Percentiles rank a stretch among this genome's conserved stretches.
phyloP scores from a whole-genome alignment of 2,113 vertebrate genomes.

The Hylia prasina region DNA sequence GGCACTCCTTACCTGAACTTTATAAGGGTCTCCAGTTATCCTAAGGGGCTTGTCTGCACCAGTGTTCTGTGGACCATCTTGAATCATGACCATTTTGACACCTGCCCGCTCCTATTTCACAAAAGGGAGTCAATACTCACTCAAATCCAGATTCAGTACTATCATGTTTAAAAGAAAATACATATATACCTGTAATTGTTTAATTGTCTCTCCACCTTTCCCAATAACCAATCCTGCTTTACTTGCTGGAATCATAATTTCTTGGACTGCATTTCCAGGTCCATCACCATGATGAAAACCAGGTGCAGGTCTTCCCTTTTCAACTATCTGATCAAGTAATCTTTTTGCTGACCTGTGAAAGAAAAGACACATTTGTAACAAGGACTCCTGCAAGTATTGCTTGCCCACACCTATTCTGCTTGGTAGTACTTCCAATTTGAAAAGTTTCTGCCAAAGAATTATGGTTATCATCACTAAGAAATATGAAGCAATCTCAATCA shows the following conservation, averaged over 20 bases:
- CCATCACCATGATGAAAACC: slow-evolving; percentile 94
- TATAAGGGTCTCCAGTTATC: slow-evolving; percentile 97
- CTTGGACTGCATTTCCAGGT: slow-evolving; percentile 94
- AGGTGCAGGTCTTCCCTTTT: slow-evolving; percentile 94
- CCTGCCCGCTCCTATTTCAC: slow-evolving; percentile 87
- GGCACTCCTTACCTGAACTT: slow-evolving; percentile 86
- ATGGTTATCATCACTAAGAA: not conserved
- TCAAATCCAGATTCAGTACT: not conserved
- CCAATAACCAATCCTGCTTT: slow-evolving; percentile 98
- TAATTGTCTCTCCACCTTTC: slow-evolving; percentile 97
- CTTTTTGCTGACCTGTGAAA: slow-evolving; percentile 85
- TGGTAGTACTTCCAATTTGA: not conserved
- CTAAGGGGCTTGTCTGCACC: slow-evolving; percentile 97
- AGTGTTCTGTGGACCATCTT: slow-evolving; percentile 97
- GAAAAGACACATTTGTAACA: not conserved
- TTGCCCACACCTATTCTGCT: not conserved
- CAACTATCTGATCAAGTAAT: slow-evolving; percentile 92
- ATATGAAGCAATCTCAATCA: not conserved
- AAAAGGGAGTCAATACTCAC: not conserved
- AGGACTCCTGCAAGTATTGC: not conserved
- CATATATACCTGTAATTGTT: slow-evolving; percentile 87
- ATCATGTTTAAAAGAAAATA: not conserved
- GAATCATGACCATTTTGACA: slow-evolving; percentile 99
- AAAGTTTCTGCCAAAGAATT: not conserved
- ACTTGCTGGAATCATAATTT: slow-evolving; percentile 95